Base-by-base conservation (phyloP, 1,140 invertebrate genomes). In the Colletes latitarsis region DNA sequence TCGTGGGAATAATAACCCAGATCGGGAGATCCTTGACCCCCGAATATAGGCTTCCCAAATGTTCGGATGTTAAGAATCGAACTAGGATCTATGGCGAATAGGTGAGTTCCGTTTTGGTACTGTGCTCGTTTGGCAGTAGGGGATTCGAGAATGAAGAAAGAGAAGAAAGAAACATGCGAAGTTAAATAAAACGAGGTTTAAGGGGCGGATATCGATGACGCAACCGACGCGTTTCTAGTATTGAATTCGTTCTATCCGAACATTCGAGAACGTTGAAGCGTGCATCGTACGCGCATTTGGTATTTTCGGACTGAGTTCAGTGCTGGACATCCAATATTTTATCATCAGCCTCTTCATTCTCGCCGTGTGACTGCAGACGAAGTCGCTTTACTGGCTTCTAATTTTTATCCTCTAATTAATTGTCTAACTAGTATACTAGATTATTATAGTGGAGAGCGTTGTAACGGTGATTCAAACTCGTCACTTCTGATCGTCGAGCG, bases 391-490 rank as follows among this genome's bases (percentile, higher is more conserved):
- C 88, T 82, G 88, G 90, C 85, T 73, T 90, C 87, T 89, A 91
- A 85, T 86, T 90, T 88, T 91, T 92, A 90, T 68, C 84, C 82
- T 89, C 92, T 93, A 93, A 88, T 91, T 88, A 93, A 93, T 93
- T 93, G 93, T 91, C 92, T 93, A 93, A 89, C 92, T 93, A 93
- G 89, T 93, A 92, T 90, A 92, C 91, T 93, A 92, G 90, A 84
- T 92, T 91, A 90, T 92, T 92, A 92, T 85, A 90, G 88, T 91
- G 92, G 91, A 92, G 92, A 93, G 90, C 88, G 88, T 91, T 90
- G 89, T 89, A 89, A 90, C 88, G 90, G 88, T 89, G 90, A 89
- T 92, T 92, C 83, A 90, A 91, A 90, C 91, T 93, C 88, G 86
- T 93, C 90, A 90, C 87, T 89, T 84, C 84, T 89, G 90, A 92